These are phyloP conservation scores for Elysia chlorotica DNA, from an alignment of 1,140 invertebrate species.

Conservation along the genomic window DNA sequence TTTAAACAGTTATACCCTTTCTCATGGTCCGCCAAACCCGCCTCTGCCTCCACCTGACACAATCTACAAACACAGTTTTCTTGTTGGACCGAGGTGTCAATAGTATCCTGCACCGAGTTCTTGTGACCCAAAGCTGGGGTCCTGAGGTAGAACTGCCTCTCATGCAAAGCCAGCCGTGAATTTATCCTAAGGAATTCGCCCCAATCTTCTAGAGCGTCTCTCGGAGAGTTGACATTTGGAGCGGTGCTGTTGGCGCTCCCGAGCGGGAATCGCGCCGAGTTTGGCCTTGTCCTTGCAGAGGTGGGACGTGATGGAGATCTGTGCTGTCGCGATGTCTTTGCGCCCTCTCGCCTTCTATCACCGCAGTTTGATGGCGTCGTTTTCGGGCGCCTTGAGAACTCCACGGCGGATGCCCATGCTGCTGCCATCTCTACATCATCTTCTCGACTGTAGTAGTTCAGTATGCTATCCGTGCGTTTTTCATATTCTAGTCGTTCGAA, in stretches of 20 bases:
- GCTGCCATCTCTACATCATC: background rate
- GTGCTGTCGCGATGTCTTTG: background rate
- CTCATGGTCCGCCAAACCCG: too few relatives aligned
- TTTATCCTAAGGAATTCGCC: conserved; percentile 3
- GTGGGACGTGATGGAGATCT: too few relatives aligned
- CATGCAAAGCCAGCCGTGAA: background rate
- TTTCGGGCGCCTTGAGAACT: background rate
- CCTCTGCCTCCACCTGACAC: too few relatives aligned
- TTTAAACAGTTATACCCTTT: too few relatives aligned
- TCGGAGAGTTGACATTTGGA: too few relatives aligned
- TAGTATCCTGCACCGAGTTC: too few relatives aligned
- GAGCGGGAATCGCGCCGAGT: too few relatives aligned
- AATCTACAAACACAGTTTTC: too few relatives aligned
- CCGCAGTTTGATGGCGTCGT: background rate
- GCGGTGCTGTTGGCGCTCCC: too few relatives aligned
- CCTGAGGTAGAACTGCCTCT: background rate
- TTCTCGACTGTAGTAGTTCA: conserved; percentile 9
- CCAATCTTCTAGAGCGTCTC: conserved; percentile 8
- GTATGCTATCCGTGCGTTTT: background rate
- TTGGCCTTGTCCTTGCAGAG: background rate
- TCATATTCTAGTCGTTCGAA: conserved; percentile 12
- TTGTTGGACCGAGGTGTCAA: too few relatives aligned
- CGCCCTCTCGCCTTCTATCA: background rate
- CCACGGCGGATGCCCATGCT: background rate
- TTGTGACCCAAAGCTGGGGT: background rate